Base-by-base conservation (phyloP, 2,113 vertebrate genomes). In the Limanda limanda region DNA sequence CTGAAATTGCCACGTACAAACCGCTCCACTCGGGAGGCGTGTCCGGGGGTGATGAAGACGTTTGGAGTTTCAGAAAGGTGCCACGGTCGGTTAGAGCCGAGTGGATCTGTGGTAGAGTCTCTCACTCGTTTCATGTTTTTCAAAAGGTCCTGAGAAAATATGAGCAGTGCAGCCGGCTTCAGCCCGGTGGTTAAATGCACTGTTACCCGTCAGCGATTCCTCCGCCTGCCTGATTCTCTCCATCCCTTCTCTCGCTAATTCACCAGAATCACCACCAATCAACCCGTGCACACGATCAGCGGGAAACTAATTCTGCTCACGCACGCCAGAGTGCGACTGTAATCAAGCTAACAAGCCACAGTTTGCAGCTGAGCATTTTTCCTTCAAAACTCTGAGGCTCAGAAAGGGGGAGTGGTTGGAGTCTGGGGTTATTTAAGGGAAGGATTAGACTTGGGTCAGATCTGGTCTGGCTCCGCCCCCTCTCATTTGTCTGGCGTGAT, bases 31-130 rank as follows among this genome's bases (percentile, higher is more conserved):
- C 18, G 5, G 83, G 73, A 81, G 84, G 74, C 66, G 37, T 65
- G 81, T 88, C 54, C 66, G 48, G 73, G 64, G 25, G 52, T 78
- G n/a, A 87, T 81, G 72, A 82, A 60, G 79, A 82, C 51, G 45
- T 65, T n/a, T 59, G 52, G 18, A 61, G 23, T 58, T 82, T 77
- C 2, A 67, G 35, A 75, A 79, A 56, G 57, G 48, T 61, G 74
- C 21, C 68, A 73, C 68, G 57, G 31, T 40, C 20, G 73, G 68
- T 25, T 4, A 25, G 37, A 78, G 52, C 42, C 42, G 55, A 74
- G 54, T 71, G 35, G 57, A 60, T 74, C 27, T 9, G 37, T 31
- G 56, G 18, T 17, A 3, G 25, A 56, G 2, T 20, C 25, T 58
- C 31, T 75, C 69, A 12, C 62, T 23, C 9, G 15, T 52, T 35